Percentiles rank a stretch among this genome's conserved stretches.
Evolutionary conservation across 2,113 vertebrate genomes (phyloP).

Genomic region (Silurus glanis): DNA sequence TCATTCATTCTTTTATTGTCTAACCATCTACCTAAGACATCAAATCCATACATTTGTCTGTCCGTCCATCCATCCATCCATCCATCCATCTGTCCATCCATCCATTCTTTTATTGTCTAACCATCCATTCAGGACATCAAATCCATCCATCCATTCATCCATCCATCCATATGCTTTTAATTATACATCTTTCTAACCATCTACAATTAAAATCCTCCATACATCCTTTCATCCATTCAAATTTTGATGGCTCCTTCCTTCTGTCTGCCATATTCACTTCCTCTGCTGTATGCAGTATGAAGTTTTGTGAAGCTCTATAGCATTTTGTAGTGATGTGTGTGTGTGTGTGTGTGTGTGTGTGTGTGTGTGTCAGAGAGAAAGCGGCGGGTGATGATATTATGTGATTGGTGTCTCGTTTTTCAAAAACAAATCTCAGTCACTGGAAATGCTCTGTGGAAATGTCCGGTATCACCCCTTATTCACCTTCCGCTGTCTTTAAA

Average conservation of each 20-base stretch:
- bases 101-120: too few species aligned
- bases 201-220: not conserved
- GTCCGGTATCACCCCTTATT: not conserved
- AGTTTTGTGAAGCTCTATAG: not conserved
- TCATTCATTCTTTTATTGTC: too few species aligned
- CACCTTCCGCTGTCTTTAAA: not conserved
- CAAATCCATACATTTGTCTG: too few species aligned
- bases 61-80: too few species aligned
- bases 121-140: not conserved
- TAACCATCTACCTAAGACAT: too few species aligned
- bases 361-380: not conserved
- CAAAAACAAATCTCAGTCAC: constrained; percentile 3
- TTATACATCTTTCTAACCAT: too few species aligned
- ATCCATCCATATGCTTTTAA: not conserved
- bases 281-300: not conserved
- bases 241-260: not conserved
- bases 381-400: not conserved
- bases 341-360: not conserved
- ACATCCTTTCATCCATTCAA: not conserved
- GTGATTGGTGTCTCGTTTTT: not conserved
- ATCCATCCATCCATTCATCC: not conserved
- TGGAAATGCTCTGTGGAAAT: not conserved
- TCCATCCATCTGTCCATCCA: too few species aligned
- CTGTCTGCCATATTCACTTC: not conserved
- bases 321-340: not conserved